A percentile compares a stretch with the other conserved stretches of the same genome.
These are phyloP conservation scores for Amblyornis subalaris DNA, from an alignment of 2,113 vertebrate species.

Conservation along the genomic window DNA sequence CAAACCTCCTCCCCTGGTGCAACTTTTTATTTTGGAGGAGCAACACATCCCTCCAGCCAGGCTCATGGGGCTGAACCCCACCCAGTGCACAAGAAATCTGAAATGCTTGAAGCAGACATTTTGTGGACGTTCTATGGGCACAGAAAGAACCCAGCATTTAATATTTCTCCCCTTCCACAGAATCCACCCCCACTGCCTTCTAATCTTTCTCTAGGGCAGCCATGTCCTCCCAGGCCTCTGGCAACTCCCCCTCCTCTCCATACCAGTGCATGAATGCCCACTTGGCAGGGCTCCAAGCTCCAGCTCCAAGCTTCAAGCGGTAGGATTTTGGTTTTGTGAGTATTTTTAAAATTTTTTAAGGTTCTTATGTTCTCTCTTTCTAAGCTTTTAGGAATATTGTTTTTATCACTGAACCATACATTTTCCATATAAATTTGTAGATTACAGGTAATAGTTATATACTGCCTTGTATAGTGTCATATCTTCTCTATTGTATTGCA, in stretches of 20 bases:
- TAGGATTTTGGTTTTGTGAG: neutral
- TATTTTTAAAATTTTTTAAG: neutral
- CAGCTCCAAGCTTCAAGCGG: neutral
- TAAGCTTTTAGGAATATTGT: neutral
- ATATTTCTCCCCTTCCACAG: neutral
- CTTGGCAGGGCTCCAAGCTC: neutral
- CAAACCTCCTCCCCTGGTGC: neutral
- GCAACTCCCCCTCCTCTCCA: neutral
- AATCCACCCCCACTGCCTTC: neutral
- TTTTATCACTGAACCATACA: neutral
- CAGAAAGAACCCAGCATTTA: neutral
- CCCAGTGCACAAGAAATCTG: neutral
- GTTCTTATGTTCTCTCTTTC: neutral
- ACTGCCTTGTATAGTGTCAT: neutral
- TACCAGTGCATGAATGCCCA: no score
- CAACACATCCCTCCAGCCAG: neutral
- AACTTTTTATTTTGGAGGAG: neutral
- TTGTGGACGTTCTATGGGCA: neutral
- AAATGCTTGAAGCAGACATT: slow-evolving; percentile 1
- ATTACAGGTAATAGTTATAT: neutral
- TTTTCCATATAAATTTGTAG: neutral
- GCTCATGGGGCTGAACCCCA: neutral
- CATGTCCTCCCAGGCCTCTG: neutral
- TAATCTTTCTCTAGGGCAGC: neutral
- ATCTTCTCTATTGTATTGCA: neutral